These are phyloP conservation scores for Magallana nippona DNA, from an alignment of 2,888 invertebrate genomes.

Conservation along the genomic window DNA sequence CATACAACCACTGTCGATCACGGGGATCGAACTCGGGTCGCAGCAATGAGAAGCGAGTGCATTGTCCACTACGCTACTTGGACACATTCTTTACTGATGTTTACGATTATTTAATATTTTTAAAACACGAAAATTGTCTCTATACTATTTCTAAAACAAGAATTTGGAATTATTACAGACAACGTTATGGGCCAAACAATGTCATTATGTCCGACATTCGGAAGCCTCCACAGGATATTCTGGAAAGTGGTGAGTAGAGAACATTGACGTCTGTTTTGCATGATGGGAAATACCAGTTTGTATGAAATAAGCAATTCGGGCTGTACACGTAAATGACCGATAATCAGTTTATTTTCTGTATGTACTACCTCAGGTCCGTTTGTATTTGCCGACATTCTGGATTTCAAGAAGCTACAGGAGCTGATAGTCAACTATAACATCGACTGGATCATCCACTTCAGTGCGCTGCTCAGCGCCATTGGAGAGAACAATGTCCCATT, in stretches of 20 bases:
- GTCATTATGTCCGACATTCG: constrained; percentile 78
- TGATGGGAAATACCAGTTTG: too few species aligned
- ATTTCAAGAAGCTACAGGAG: constrained; percentile 92
- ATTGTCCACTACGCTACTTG: too few species aligned
- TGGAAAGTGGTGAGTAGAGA: constrained; percentile 70
- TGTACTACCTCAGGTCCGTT: constrained; percentile 85
- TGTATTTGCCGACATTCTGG: constrained; percentile 93
- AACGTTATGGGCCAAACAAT: constrained; percentile 75
- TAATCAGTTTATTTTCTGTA: too few species aligned
- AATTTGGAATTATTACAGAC: constrained; percentile 57
- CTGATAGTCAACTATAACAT: constrained; percentile 91
- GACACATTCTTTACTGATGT: too few species aligned
- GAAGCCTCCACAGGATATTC: constrained; percentile 69
- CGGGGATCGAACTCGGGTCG: too few species aligned
- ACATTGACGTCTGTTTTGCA: not conserved
- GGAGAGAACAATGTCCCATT: constrained; percentile 95
- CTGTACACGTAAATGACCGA: too few species aligned
- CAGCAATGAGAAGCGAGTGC: too few species aligned
- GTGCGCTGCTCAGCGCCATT: constrained; percentile 92
- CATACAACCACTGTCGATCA: too few species aligned
- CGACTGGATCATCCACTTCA: constrained; percentile 95
- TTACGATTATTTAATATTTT: too few species aligned
- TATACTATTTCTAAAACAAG: too few species aligned
- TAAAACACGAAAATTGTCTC: too few species aligned
- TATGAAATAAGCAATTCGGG: too few species aligned